These are phyloP conservation scores for Mastigias papua DNA, from an alignment of 30 jellyfish, hydroid and myxozoan species.

Conservation along the genomic window DNA sequence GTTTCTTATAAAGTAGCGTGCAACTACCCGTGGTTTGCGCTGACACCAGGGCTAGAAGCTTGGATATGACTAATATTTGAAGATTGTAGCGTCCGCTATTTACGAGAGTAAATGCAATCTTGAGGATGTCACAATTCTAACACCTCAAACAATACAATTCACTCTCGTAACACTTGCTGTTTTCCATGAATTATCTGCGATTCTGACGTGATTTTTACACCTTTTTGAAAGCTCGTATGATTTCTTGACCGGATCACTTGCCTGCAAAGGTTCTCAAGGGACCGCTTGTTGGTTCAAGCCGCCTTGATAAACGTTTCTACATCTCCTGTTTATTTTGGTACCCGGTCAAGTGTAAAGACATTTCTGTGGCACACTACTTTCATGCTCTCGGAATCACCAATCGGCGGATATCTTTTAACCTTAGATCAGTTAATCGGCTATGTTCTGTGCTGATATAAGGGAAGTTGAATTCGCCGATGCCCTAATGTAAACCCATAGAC, in stretches of 20 bases:
- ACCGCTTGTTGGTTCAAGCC: not conserved
- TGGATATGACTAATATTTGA: too few relatives aligned
- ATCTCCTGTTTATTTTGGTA: not conserved
- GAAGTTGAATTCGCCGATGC: conserved; percentile 30
- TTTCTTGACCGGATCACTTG: not conserved
- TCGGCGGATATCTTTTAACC: conserved; percentile 32
- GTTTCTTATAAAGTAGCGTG: too few relatives aligned
- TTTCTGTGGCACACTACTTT: not conserved
- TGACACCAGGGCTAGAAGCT: too few relatives aligned
- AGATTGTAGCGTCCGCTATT: not conserved
- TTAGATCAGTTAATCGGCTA: conserved; percentile 11
- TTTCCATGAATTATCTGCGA: not conserved
- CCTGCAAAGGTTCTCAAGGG: not conserved
- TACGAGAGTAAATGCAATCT: not conserved
- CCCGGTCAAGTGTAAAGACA: not conserved
- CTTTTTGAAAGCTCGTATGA: not conserved
- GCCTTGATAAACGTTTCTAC: not conserved
- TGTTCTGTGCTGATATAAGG: conserved; percentile 38
- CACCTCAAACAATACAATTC: not conserved
- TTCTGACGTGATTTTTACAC: not conserved
- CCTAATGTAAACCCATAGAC: conserved; percentile 20
- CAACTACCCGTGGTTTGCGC: too few relatives aligned
- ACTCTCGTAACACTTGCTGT: not conserved
- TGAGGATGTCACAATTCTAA: not conserved
- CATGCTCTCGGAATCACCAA: not conserved